phyloP scores from a whole-genome alignment of 2,113 vertebrate genomes.

The Centrocercus urophasianus region DNA sequence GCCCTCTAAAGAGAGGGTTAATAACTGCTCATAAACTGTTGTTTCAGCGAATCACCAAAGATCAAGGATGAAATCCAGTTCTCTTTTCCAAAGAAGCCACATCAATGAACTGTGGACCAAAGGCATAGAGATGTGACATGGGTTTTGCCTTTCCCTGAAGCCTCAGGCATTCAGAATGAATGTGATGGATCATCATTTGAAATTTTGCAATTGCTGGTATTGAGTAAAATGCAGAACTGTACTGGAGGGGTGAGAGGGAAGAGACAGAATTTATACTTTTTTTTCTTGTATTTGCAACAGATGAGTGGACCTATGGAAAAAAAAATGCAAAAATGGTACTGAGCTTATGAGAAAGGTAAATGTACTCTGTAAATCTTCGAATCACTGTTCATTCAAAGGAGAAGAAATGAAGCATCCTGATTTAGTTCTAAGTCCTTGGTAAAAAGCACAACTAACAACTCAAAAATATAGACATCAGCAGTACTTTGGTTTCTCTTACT shows the following conservation, averaged over 20 bases:
- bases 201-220: background rate
- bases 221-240: slow-evolving; percentile 34
- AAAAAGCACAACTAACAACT: background rate
- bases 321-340: background rate
- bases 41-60: background rate
- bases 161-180: background rate
- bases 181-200: slow-evolving; percentile 3
- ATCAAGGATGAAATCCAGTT: background rate
- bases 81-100: background rate
- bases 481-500: background rate
- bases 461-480: background rate
- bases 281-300: background rate
- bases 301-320: background rate
- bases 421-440: background rate
- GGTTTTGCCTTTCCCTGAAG: background rate
- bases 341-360: background rate
- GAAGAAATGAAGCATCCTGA: background rate
- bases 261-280: background rate
- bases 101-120: background rate
- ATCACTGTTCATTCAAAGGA: background rate
- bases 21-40: background rate
- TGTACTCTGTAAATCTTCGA: background rate
- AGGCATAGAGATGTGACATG: background rate
- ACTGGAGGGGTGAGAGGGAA: background rate
- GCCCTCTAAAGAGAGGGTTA: background rate